A percentile compares a stretch with the other conserved stretches of the same genome.
These are phyloP conservation scores for Macroglossus sobrinus DNA, from an alignment of 2,113 vertebrate genomes.

Conservation along the genomic window DNA sequence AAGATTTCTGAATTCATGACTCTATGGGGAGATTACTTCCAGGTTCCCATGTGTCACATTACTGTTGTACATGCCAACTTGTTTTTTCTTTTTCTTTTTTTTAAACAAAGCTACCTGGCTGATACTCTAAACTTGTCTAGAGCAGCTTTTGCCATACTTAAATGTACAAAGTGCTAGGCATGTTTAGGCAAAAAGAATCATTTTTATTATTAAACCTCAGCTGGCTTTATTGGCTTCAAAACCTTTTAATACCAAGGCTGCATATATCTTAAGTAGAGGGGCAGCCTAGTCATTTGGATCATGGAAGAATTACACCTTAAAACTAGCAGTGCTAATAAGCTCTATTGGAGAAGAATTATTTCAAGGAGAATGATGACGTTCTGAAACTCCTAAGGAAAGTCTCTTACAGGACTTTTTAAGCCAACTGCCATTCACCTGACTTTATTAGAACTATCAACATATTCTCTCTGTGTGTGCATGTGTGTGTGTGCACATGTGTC, in stretches of 20 bases:
- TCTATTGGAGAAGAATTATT: neutral
- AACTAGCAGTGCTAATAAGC: neutral
- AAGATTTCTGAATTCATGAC: neutral
- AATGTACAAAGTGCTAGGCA: neutral
- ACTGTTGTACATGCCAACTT: neutral
- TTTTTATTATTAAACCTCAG: conserved; percentile 8
- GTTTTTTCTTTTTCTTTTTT: neutral
- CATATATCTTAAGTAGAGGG: neutral
- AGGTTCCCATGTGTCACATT: neutral
- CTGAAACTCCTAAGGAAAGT: neutral
- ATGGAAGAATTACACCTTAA: neutral
- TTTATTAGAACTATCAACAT: neutral
- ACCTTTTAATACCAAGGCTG: conserved; percentile 9
- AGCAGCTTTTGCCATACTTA: conserved; percentile 17
- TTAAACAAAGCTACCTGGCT: neutral
- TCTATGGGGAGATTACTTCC: neutral
- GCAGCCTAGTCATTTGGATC: neutral
- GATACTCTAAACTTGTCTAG: neutral
- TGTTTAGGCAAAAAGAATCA: conserved; percentile 23
- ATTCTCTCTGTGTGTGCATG: neutral
- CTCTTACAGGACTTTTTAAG: neutral
- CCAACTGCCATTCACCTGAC: neutral
- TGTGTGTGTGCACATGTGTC: neutral
- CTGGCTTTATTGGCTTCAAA: conserved; percentile 23
- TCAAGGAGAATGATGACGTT: neutral